Evolutionary conservation across 2,888 invertebrate genomes (phyloP), one percentile per base, ranked within the genome.

Genomic region (Dugesia japonica): DNA sequence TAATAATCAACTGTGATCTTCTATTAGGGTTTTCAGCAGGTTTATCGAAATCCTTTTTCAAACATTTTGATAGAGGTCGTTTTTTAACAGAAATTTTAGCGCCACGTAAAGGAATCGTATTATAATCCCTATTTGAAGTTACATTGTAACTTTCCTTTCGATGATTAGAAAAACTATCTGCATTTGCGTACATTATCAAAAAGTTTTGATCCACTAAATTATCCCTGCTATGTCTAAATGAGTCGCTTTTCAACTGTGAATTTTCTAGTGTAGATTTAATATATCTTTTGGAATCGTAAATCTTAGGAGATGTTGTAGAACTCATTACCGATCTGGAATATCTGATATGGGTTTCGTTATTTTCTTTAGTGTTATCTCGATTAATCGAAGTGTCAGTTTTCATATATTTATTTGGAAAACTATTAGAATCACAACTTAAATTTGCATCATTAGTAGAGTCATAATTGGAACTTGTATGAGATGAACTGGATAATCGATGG

Each of bases 1-100:
- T 56, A 7, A n/a, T 56, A 20, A 56, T 56, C 4, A 56, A 9
- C n/a, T 56, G 56, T 23, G 56, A 56, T 56, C 4, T 56, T 20
- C 56, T 4, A 56, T 56, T 56, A 9, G 23, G 23, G 17, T n/a
- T 56, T 20, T 56, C 56, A 23, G 56, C 1, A 7, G 56, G 56
- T 56, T 56, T 56, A 23, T 56, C 56, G 23, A 56, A 56, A 56
- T 56, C n/a, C n/a, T n/a, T 56, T 56, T 56, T 56, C n/a, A 56
- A 4, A 23, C 20, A 13, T 23, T 56, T 56, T 4, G 56, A 56
- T n/a, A 56, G 23, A 56, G 4, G 56, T 23, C 56, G 56, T 56
- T 23, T n/a, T 56, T 56, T 56, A n/a, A 56, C 23, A 56, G n/a
- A 9, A 23, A 4, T 56, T 56, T 4, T 56, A n/a, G 20, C n/a